Conservation (phyloP, 2,113 vertebrate genomes). For the Silurus meridionalis region DNA sequence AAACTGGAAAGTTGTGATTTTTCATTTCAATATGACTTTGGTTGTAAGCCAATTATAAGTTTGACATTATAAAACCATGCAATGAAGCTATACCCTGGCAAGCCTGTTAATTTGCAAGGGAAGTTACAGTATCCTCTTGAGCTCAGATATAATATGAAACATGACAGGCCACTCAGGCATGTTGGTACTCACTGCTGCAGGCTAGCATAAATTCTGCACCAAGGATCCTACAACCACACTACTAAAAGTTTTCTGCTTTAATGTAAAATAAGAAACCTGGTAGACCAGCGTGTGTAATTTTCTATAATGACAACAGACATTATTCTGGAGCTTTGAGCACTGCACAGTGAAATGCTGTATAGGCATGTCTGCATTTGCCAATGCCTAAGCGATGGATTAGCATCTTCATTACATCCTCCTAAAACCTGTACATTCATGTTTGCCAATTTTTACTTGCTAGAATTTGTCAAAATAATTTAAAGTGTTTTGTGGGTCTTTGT, state of each 20-base stretch:
- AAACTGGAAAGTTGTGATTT: slow-evolving; percentile 46
- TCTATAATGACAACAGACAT: slow-evolving; percentile 55
- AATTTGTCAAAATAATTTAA: slow-evolving; percentile 74
- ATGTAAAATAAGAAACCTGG: not conserved
- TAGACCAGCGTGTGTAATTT: slow-evolving; percentile 33
- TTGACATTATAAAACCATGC: slow-evolving; percentile 52
- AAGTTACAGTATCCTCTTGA: slow-evolving; percentile 44
- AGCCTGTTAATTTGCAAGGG: slow-evolving; percentile 43
- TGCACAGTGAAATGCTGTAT: slow-evolving; percentile 36
- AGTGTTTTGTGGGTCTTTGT: slow-evolving; percentile 56
- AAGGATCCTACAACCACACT: slow-evolving; percentile 28
- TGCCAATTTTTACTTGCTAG: slow-evolving; percentile 73
- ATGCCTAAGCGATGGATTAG: slow-evolving; percentile 59
- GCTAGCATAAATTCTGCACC: slow-evolving; percentile 22
- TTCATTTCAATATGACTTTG: slow-evolving; percentile 45
- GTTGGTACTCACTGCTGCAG: slow-evolving; percentile 37
- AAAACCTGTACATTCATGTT: slow-evolving; percentile 64
- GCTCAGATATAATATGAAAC: slow-evolving; percentile 35
- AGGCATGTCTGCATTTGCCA: slow-evolving; percentile 57
- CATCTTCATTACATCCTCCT: slow-evolving; percentile 61
- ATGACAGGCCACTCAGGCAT: slow-evolving; percentile 42
- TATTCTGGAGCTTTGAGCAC: slow-evolving; percentile 43
- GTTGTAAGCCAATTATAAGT: slow-evolving; percentile 46
- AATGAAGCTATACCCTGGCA: slow-evolving; percentile 37
- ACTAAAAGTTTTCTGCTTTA: slow-evolving; percentile 1